These are phyloP conservation scores for Heteropelma amictum DNA, from an alignment of 2,888 invertebrate species.

Conservation along the genomic window DNA sequence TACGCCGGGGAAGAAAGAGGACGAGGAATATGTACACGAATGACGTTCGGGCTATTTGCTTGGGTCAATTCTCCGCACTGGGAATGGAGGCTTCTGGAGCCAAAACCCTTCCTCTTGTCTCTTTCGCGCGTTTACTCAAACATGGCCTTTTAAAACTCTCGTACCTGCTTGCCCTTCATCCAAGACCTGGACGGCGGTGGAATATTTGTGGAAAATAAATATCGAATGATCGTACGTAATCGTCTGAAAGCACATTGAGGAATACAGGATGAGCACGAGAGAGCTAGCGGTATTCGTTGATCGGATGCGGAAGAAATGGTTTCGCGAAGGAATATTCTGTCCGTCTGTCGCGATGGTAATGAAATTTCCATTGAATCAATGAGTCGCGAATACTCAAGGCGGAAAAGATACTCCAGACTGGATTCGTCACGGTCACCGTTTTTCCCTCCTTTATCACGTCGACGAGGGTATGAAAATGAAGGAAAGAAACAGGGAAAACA, in stretches of 20 bases:
- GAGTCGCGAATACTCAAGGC: neutral
- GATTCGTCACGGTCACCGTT: constrained; percentile 28
- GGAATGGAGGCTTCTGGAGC: neutral
- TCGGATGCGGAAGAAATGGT: neutral
- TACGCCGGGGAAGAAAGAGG: neutral
- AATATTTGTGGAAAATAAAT: constrained; percentile 15
- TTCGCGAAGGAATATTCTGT: neutral
- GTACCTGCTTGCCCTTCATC: neutral
- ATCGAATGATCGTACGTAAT: constrained; percentile 8
- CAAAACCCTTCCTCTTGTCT: constrained; percentile 2
- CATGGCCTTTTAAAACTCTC: constrained; percentile 15
- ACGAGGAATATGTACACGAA: constrained; percentile 16
- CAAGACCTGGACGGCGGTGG: neutral
- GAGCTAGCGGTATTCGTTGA: neutral
- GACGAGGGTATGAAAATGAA: constrained; percentile 17
- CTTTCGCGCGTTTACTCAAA: neutral
- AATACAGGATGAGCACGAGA: constrained; percentile 1
- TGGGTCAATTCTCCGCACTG: constrained; percentile 19
- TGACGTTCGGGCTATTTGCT: constrained; percentile 28
- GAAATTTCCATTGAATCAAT: constrained; percentile 3
- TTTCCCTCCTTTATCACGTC: constrained; percentile 17
- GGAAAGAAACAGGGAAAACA: neutral
- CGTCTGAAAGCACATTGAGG: constrained; percentile 11
- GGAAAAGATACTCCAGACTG: neutral
- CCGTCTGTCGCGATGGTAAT: neutral